Conservation (phyloP, 92 coral and sea anemone species). For the Palythoa grandiflora region DNA sequence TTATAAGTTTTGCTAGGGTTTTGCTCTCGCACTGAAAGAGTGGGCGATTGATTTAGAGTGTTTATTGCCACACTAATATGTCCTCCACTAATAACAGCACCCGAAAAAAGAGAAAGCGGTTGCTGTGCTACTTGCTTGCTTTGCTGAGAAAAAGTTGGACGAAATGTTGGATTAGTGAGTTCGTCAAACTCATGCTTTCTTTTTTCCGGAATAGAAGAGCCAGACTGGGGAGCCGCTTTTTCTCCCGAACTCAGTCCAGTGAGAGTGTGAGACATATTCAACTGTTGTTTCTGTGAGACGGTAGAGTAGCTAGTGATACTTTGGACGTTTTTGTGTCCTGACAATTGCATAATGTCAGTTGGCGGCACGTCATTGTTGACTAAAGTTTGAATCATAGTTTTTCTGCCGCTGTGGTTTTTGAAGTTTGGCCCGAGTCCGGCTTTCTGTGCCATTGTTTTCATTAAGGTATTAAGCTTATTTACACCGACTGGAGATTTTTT, state of each 20-base stretch:
- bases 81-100: constrained; percentile 67
- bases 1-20: constrained; percentile 49
- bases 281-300: neutral
- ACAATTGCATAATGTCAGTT: constrained; percentile 37
- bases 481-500: constrained; percentile 57
- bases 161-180: constrained; percentile 45
- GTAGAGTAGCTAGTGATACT: constrained; percentile 38
- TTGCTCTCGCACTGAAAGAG: constrained; percentile 24
- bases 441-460: constrained; percentile 33
- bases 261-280: constrained; percentile 24
- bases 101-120: constrained; percentile 44
- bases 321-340: constrained; percentile 40
- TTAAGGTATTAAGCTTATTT: constrained; percentile 7
- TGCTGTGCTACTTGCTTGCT: constrained; percentile 44
- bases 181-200: neutral
- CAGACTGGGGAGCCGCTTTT: constrained; percentile 30
- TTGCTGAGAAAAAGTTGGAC: constrained; percentile 53
- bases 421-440: constrained; percentile 40
- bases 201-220: constrained; percentile 11
- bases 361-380: neutral
- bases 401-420: constrained; percentile 46
- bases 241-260: constrained; percentile 13
- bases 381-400: neutral
- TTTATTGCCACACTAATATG: constrained; percentile 41
- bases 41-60: constrained; percentile 50